phyloP scores from a whole-genome alignment of 2,888 invertebrate genomes.

The Thecophora atra region DNA sequence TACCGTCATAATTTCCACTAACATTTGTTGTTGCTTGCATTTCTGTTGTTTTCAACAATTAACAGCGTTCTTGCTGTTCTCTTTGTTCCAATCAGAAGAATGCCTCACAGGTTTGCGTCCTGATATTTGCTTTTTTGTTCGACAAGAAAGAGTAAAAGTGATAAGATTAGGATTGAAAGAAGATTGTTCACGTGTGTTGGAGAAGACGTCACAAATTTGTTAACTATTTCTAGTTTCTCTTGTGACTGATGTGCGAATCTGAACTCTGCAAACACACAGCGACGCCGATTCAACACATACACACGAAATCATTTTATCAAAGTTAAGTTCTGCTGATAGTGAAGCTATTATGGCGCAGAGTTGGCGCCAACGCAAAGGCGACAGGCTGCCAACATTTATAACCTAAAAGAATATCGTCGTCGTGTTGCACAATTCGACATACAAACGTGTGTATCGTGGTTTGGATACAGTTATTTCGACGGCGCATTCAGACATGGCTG shows the following conservation, averaged over 20 bases:
- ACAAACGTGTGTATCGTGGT: background rate
- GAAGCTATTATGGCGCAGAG: too few relatives aligned
- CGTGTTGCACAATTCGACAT: background rate
- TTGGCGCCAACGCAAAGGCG: background rate
- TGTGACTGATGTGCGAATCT: too few relatives aligned
- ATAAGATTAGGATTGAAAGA: constrained; percentile 17
- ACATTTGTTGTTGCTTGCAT: background rate
- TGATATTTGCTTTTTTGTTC: constrained; percentile 2
- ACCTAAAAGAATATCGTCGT: background rate
- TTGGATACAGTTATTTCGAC: too few relatives aligned
- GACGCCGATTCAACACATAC: too few relatives aligned
- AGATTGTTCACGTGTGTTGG: too few relatives aligned
- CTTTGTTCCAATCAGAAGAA: background rate
- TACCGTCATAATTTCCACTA: constrained; percentile 20
- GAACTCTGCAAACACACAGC: too few relatives aligned
- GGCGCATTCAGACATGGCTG: too few relatives aligned
- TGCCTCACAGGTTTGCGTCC: background rate
- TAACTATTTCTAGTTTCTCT: too few relatives aligned
- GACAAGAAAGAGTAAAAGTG: background rate
- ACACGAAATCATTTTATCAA: too few relatives aligned
- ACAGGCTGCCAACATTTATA: background rate
- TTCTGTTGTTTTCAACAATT: constrained; percentile 8
- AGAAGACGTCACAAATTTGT: too few relatives aligned
- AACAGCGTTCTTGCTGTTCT: constrained; percentile 16
- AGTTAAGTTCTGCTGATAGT: too few relatives aligned